Conservation (phyloP, 2,888 invertebrate genomes). For the Tiliacea citrago region DNA sequence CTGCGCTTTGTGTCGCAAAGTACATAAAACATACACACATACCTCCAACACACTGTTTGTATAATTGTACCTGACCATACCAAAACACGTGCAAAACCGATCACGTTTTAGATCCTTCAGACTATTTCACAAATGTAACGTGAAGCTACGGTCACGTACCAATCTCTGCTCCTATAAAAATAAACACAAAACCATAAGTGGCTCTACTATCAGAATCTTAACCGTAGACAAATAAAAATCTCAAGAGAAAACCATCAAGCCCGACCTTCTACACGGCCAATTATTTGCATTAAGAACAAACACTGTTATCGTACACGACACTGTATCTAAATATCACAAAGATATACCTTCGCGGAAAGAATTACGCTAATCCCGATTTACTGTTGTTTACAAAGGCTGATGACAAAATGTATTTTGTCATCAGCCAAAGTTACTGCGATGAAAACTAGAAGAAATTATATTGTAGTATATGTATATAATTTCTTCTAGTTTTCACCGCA, state of each 20-base stretch:
- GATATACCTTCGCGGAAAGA: conserved; percentile 38
- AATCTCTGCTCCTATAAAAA: conserved; percentile 45
- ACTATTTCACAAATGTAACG: conserved; percentile 62
- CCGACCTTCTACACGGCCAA: conserved; percentile 53
- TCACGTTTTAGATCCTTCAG: conserved; percentile 68
- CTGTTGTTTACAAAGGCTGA: conserved; percentile 25
- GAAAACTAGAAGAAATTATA: too few species aligned
- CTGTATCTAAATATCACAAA: conserved; percentile 40
- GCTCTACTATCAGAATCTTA: conserved; percentile 29
- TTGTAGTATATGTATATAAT: conserved; percentile 5
- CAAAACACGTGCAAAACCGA: conserved; percentile 68
- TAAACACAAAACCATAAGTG: conserved; percentile 33
- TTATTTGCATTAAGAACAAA: conserved; percentile 52
- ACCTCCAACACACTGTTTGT: conserved; percentile 61
- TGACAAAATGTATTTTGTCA: conserved; percentile 6
- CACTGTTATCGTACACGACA: conserved; percentile 52
- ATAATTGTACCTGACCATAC: conserved; percentile 56
- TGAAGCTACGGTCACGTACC: conserved; percentile 66
- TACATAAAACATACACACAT: conserved; percentile 73
- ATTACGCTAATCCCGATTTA: conserved; percentile 53
- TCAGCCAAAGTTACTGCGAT: too few species aligned
- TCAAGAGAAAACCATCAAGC: conserved; percentile 36
- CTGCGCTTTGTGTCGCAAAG: conserved; percentile 78
- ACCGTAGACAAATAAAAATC: conserved; percentile 24
- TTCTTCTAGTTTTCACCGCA: conserved; percentile 28